Evolutionary conservation across 2,797 vertebrate species (phyloP), one percentile per base, ranked within the genome.

Genomic region (Acrocephalus scirpaceus): DNA sequence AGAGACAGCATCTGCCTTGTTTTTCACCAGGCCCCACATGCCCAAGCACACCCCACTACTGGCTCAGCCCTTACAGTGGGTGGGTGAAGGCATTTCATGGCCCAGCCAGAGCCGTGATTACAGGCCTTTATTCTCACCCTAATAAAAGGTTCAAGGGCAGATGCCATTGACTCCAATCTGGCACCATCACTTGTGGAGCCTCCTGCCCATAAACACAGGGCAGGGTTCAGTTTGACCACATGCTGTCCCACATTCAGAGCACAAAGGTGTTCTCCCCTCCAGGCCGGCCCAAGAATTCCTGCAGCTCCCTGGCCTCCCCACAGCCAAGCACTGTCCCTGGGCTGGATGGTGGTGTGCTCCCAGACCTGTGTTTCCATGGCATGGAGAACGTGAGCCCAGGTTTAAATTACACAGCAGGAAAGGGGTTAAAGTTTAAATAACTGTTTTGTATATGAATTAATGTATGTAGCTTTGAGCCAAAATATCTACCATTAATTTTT

Each of bases 401-500:
- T 45, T 94, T 82, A 38, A 92, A 86, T 92, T 76, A 86, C 82
- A 81, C 18, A 95, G 96, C 95, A 98, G 92, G 93, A 97, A 96
- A 97, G 93, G 97, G 96, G 97, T 97, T 98, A 97, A 98, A 60
- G 91, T 96, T 98, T 97, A 98, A 98, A 97, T 97, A 94, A 97
- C 96, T 97, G 93, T 95, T 98, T 98, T 97, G 97, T 98, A 97
- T 98, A 97, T 97, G 98, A 98, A 98, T 98, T 98, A 98, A 97
- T 97, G 96, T 96, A 97, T 74, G 92, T 96, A 97, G 96, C 62
- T 97, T 95, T 95, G 96, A 98, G 97, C 98, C 98, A 98, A 98
- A 97, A 97, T 97, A 97, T 97, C 97, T 98, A 97, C 97, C 97
- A 98, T 98, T 98, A 98, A 98, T 98, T 98, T 98, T 98, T 98